phyloP scores from a whole-genome alignment of 2,797 vertebrate genomes.

The Moxostoma hubbsi region DNA sequence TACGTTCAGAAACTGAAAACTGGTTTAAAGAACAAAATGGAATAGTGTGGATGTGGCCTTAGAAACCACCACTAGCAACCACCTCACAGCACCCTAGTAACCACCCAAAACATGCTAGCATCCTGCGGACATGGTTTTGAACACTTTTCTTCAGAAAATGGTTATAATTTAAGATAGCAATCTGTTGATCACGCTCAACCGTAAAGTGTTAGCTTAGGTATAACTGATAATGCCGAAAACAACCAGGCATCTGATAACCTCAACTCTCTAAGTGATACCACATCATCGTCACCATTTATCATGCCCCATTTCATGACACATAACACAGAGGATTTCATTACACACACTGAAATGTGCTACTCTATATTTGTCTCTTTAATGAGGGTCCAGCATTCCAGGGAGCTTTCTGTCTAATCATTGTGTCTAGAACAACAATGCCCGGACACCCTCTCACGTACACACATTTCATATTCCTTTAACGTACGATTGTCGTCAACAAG shows the following conservation, averaged over 20 bases:
- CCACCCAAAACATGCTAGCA: too few relatives aligned
- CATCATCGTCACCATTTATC: slow-evolving; percentile 60
- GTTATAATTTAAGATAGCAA: too few relatives aligned
- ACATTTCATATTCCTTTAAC: slow-evolving; percentile 55
- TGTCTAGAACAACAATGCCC: slow-evolving; percentile 66
- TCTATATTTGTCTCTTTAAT: slow-evolving; percentile 76
- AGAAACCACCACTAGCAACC: too few relatives aligned
- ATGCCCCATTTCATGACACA: slow-evolving; percentile 69
- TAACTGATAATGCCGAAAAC: slow-evolving; percentile 30
- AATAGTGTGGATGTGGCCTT: too few relatives aligned
- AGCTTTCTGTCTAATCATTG: slow-evolving; percentile 69
- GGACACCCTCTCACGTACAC: slow-evolving; percentile 17
- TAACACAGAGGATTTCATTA: slow-evolving; percentile 65
- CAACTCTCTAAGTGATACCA: neutral
- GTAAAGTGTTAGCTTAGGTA: slow-evolving; percentile 8
- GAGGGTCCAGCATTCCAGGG: slow-evolving; percentile 69
- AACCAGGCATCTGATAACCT: slow-evolving; percentile 16
- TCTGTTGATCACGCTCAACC: neutral
- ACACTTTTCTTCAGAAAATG: too few relatives aligned
- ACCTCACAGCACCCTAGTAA: too few relatives aligned
- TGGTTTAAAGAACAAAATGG: too few relatives aligned
- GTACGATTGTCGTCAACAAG: slow-evolving; percentile 43
- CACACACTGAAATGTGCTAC: slow-evolving; percentile 44
- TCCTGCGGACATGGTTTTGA: too few relatives aligned
- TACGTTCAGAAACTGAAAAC: too few relatives aligned